Base-by-base conservation (phyloP, 2,797 vertebrate species). In the Anolis apletophallus region DNA sequence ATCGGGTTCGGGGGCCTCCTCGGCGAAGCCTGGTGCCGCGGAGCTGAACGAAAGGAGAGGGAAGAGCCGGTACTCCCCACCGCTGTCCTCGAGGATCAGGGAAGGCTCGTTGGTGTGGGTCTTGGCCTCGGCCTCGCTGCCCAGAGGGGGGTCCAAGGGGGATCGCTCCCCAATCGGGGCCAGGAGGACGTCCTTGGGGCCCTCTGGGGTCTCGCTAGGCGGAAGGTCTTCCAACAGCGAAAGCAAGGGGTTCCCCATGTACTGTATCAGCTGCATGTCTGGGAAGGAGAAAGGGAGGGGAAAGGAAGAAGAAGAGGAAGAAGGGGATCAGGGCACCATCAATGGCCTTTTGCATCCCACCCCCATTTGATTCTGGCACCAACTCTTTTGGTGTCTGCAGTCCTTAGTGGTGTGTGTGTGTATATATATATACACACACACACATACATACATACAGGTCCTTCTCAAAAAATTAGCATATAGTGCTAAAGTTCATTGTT, bases 251-350 rank as follows among this genome's bases (percentile, higher is more conserved):
- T 94, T 95, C 85, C 94, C 93, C 61, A 87, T 87, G 86, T 94
- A 93, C 64, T 95, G 92, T 87, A 92, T 92, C 88, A 95, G 75
- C 86, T 95, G 91, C 92, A 95, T 95, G 80, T 94, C 95, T 96
- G 90, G 55, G 85, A 71, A 85, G 36, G 57, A 92, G 90, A 40
- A 40, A 40, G 40, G 40, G 40, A 40, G 40, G 40, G 40, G 40
- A 5, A 40, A 5, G 40, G 40, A 40, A 5, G 40, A 40, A 40
- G 88, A 3, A 14, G 6, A 88, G 67, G 85, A 12, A 10, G 4
- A 26, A n/a, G 5, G 46, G 46, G 46, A 8, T 46, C 46, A 46
- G 46, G 46, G 46, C 46, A 46, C 46, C 5, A 8, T 46, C 7
- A 5, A 46, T 8, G 46, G 46, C 46, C 46, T 46, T 40, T 5